Evolutionary conservation across 2,113 vertebrate genomes (phyloP).

Genomic region (Apeltes quadracus): DNA sequence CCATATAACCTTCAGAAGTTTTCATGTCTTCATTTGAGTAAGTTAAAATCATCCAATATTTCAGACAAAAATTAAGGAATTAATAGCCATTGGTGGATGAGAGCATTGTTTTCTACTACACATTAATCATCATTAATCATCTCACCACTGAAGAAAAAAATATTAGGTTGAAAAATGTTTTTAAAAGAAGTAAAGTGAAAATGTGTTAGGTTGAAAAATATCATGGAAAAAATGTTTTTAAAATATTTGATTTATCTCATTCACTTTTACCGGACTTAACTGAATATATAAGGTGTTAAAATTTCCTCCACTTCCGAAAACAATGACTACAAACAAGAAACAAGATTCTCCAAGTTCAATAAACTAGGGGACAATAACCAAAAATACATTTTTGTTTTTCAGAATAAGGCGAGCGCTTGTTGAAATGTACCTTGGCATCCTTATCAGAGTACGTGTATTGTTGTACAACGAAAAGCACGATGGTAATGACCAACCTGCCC

Average conservation of each 20-base stretch:
- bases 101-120: background rate
- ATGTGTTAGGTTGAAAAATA: no score
- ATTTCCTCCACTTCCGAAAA: background rate
- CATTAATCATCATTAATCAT: background rate
- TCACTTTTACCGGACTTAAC: background rate
- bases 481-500: background rate
- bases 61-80: background rate
- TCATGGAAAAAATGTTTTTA: no score
- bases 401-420: background rate
- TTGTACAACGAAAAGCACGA: background rate
- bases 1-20: background rate
- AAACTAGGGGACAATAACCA: background rate
- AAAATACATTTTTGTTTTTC: background rate
- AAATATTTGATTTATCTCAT: background rate
- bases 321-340: background rate
- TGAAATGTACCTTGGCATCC: background rate
- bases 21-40: background rate
- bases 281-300: background rate
- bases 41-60: background rate
- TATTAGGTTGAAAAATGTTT: no score
- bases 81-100: background rate
- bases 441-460: background rate
- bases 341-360: background rate
- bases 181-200: no score
- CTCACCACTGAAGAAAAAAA: background rate